Percentiles rank a stretch among this genome's conserved stretches.
phyloP scores from a whole-genome alignment of 2,113 vertebrate genomes.

The Heteronetta atricapilla region DNA sequence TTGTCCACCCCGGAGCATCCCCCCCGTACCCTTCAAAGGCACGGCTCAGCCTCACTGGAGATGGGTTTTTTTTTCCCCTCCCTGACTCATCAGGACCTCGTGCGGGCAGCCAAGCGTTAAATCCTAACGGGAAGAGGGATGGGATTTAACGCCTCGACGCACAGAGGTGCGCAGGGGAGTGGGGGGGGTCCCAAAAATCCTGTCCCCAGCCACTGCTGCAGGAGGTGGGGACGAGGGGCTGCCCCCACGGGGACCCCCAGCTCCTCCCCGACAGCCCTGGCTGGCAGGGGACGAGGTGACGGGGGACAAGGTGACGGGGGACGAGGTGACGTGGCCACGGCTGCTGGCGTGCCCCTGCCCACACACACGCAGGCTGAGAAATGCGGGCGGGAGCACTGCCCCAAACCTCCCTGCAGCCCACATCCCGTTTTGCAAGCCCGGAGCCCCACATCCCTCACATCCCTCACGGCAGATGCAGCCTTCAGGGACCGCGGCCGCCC shows the following conservation, averaged over 20 bases:
- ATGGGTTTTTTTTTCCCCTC: neutral
- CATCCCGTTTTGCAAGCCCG: neutral
- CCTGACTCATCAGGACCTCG: too few relatives aligned
- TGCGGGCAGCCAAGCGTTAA: neutral
- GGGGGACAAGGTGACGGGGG: too few relatives aligned
- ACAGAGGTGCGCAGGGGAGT: too few relatives aligned
- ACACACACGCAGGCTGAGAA: neutral
- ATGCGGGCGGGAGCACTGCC: neutral
- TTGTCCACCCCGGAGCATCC: neutral
- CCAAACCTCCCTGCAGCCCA: neutral
- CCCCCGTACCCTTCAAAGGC: accelerated
- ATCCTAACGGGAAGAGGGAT: neutral
- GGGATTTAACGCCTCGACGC: too few relatives aligned
- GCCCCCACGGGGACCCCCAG: too few relatives aligned
- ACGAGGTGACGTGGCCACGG: neutral
- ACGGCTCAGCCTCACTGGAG: accelerated
- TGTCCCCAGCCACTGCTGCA: too few relatives aligned
- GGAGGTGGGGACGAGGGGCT: too few relatives aligned
- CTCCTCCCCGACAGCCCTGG: too few relatives aligned
- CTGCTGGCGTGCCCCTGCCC: neutral
- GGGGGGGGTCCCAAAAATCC: neutral
- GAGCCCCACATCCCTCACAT: neutral
- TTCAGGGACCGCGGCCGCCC: neutral
- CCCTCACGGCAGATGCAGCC: neutral
- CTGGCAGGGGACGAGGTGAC: too few relatives aligned